These are phyloP conservation scores for Poecilia picta DNA, from an alignment of 2,797 vertebrate genomes.

Conservation along the genomic window DNA sequence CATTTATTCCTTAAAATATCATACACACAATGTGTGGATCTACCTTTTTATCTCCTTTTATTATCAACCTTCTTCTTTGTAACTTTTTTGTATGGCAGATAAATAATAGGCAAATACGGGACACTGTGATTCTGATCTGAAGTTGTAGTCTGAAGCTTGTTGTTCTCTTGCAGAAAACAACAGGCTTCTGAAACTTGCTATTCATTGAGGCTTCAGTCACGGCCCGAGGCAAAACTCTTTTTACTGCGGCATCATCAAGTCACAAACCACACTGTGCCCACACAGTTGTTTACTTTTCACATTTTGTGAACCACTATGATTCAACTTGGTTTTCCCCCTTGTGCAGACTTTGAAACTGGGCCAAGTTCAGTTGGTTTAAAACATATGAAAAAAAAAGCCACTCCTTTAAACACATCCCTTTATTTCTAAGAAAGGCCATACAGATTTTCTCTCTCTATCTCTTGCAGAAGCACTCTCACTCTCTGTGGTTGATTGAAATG, in stretches of 20 bases:
- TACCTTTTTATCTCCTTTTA: background rate
- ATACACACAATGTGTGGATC: background rate
- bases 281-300: conserved; percentile 52
- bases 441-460: conserved; percentile 37
- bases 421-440: conserved; percentile 29
- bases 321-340: conserved; percentile 48
- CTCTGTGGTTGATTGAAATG: conserved; percentile 64
- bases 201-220: background rate
- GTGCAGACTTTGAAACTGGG: conserved; percentile 65
- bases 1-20: background rate
- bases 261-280: conserved; percentile 27
- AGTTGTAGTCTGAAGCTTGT: background rate
- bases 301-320: conserved; percentile 39
- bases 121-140: background rate
- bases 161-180: background rate
- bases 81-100: background rate
- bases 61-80: background rate
- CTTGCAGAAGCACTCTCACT: conserved; percentile 17
- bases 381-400: conserved; percentile 49
- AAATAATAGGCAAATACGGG: background rate
- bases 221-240: conserved; percentile 40
- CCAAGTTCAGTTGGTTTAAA: conserved; percentile 70
- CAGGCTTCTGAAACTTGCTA: conserved; percentile 1
- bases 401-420: conserved; percentile 52
- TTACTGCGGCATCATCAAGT: conserved; percentile 25